phyloP scores from a whole-genome alignment of 2,888 invertebrate species.

The Tachina fera region DNA sequence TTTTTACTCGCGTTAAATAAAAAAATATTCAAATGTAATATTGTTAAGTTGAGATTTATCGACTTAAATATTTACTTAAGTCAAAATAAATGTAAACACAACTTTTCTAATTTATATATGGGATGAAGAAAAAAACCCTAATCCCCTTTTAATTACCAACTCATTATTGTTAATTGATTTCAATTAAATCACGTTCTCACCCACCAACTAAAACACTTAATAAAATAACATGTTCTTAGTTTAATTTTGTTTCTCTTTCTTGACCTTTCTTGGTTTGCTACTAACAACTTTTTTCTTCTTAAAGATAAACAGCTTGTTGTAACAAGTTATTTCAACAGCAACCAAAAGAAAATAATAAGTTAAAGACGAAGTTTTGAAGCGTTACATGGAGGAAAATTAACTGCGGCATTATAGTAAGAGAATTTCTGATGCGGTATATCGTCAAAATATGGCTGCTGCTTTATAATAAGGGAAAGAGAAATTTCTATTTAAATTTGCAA shows the following conservation, averaged over 20 bases:
- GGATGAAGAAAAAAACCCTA: slow-evolving; percentile 69
- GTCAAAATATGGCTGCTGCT: no score
- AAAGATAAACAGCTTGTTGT: slow-evolving; percentile 11
- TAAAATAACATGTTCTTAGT: slow-evolving; percentile 59
- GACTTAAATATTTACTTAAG: neutral
- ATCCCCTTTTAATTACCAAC: slow-evolving; percentile 81
- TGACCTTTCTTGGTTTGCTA: neutral
- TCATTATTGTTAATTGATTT: slow-evolving; percentile 83
- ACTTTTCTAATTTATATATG: slow-evolving; percentile 16
- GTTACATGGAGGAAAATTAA: neutral
- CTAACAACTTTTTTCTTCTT: slow-evolving; percentile 33
- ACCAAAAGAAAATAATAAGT: neutral
- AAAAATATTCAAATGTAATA: no score
- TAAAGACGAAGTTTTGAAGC: neutral
- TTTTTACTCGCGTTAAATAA: no score
- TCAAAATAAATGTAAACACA: neutral
- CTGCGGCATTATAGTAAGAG: neutral
- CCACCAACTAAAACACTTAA: slow-evolving; percentile 63
- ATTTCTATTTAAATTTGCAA: no score
- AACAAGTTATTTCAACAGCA: neutral
- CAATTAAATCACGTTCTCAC: slow-evolving; percentile 81
- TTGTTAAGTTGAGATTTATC: slow-evolving; percentile 25
- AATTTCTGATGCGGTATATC: no score
- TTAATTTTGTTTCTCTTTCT: slow-evolving; percentile 27
- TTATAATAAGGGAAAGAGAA: no score